These are phyloP conservation scores for Anastrepha ludens DNA, from an alignment of 1,140 invertebrate species.

Conservation along the genomic window DNA sequence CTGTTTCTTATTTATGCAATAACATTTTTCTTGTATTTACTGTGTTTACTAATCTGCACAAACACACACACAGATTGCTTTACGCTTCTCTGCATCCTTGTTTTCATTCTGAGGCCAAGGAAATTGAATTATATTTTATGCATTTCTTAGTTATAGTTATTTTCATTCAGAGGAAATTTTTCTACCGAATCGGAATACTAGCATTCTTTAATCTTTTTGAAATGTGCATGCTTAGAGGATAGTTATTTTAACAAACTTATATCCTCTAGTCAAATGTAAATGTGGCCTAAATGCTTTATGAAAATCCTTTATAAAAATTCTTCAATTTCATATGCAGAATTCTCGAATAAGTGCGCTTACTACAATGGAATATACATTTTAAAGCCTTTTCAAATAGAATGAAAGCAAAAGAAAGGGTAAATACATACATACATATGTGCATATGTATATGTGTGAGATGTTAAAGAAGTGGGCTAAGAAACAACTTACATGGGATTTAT, in stretches of 20 bases:
- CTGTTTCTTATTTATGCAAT: not conserved
- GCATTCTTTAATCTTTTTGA: not conserved
- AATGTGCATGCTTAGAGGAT: not conserved
- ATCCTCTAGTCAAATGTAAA: not conserved
- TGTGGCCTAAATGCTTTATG: slow-evolving; percentile 6
- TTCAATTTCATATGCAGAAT: not conserved
- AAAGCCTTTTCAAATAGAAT: no score
- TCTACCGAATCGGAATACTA: no score
- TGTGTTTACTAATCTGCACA: not conserved
- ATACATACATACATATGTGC: no score
- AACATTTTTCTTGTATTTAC: slow-evolving; percentile 2
- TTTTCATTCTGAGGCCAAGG: not conserved
- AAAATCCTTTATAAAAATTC: not conserved
- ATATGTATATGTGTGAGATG: no score
- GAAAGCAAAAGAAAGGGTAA: no score
- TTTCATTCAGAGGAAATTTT: not conserved
- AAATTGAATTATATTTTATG: slow-evolving; percentile 42
- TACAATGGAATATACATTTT: no score
- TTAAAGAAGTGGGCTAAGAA: no score
- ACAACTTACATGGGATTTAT: no score
- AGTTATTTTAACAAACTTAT: not conserved
- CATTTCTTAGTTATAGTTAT: not conserved
- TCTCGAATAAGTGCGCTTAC: not conserved
- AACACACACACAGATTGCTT: not conserved
- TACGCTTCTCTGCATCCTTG: not conserved